A percentile compares a stretch with the other conserved stretches of the same genome.
Evolutionary conservation across 2,888 invertebrate species (phyloP).

Genomic region (Orthosia gracilis): DNA sequence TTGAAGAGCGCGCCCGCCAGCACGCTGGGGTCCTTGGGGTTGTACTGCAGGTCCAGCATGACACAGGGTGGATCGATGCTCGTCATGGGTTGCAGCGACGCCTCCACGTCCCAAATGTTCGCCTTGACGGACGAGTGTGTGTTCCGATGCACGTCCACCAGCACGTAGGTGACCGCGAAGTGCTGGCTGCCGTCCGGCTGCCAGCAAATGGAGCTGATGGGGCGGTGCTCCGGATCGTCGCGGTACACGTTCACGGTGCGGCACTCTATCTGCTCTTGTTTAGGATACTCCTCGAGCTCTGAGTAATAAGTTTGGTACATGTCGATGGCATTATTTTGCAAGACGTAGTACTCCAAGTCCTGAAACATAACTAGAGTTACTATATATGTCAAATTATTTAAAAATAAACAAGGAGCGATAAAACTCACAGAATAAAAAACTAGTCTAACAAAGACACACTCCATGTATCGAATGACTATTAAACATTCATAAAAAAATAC

Average conservation of each 20-base stretch:
- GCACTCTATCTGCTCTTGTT: constrained; percentile 92
- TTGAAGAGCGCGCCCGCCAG: constrained; percentile 93
- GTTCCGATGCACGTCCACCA: constrained; percentile 93
- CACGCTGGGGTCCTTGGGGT: constrained; percentile 94
- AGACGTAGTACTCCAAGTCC: constrained; percentile 94
- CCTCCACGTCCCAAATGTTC: constrained; percentile 98
- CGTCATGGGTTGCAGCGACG: constrained; percentile 94
- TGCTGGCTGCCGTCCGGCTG: constrained; percentile 95
- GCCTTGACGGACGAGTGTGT: constrained; percentile 75
- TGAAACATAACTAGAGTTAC: constrained; percentile 25
- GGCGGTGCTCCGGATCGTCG: constrained; percentile 92
- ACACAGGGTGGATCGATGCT: constrained; percentile 93
- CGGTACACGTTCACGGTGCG: constrained; percentile 96
- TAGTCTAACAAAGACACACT: no score
- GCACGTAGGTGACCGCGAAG: constrained; percentile 96
- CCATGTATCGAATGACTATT: no score
- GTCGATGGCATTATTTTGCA: constrained; percentile 97
- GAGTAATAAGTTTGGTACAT: constrained; percentile 97
- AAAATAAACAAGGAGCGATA: neutral
- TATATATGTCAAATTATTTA: neutral
- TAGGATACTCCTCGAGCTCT: constrained; percentile 92
- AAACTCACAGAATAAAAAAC: no score
- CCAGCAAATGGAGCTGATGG: constrained; percentile 96
- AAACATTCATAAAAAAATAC: no score
- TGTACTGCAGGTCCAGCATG: constrained; percentile 95